Conservation (phyloP, 2,797 vertebrate species). For the Atherinosoma microstoma region DNA sequence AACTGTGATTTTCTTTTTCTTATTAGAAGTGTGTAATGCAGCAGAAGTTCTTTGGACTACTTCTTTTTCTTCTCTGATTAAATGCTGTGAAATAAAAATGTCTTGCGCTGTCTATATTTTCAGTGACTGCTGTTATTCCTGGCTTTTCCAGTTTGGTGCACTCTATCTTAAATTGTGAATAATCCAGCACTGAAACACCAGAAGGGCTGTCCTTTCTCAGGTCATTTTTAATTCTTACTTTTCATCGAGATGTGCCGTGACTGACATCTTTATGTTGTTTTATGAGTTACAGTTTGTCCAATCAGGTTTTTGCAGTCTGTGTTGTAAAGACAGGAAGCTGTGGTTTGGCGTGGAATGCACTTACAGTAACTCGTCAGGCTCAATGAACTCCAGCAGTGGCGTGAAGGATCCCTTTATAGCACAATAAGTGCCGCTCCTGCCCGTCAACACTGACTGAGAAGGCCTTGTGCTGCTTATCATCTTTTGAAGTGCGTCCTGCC, state of each 20-base stretch:
- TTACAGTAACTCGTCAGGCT: conserved; percentile 17
- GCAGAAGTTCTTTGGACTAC: not conserved
- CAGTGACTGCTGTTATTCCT: conserved; percentile 14
- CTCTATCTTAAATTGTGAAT: conserved; percentile 27
- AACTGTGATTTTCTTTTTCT: not conserved
- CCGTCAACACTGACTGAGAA: conserved; percentile 24
- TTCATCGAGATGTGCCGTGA: not conserved
- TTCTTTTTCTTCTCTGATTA: not conserved
- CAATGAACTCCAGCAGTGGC: conserved; percentile 16
- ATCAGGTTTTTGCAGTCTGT: not conserved
- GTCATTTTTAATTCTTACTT: not conserved
- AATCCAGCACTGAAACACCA: conserved; percentile 1
- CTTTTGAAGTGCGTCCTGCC: conserved; percentile 19
- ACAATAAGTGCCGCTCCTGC: conserved; percentile 7
- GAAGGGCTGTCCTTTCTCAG: not conserved
- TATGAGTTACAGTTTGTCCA: not conserved
- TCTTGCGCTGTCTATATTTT: not conserved
- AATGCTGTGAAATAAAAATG: conserved; percentile 9
- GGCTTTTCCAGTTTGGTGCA: conserved; percentile 20
- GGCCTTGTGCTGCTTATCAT: conserved; percentile 41
- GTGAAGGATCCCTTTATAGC: conserved; percentile 23
- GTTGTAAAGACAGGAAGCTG: not conserved
- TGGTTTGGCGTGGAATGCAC: conserved; percentile 10
- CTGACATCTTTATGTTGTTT: conserved; percentile 4
- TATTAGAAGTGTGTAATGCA: not conserved